phyloP scores from a whole-genome alignment of 2,797 vertebrate species.

The Sibirionetta formosa region DNA sequence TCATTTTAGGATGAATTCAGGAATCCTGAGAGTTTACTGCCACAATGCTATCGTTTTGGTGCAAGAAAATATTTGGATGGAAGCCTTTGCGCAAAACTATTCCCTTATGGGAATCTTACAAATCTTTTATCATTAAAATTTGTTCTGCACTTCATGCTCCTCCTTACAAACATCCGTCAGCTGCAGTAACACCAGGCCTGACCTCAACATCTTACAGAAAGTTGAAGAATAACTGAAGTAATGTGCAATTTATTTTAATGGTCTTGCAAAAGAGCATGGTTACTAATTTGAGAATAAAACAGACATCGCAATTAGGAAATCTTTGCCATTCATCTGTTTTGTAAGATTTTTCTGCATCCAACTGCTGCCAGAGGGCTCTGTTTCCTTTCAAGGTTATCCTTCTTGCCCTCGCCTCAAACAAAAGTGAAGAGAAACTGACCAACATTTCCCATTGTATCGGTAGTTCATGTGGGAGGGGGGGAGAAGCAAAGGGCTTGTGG shows the following conservation, averaged over 20 bases:
- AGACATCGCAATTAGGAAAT: not conserved
- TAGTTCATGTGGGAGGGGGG: slow-evolving; percentile 65
- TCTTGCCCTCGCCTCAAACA: slow-evolving; percentile 21
- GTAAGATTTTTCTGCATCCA: slow-evolving; percentile 53
- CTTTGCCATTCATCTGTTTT: slow-evolving; percentile 66
- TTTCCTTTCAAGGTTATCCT: slow-evolving; percentile 20
- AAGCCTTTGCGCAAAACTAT: not conserved
- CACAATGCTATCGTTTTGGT: not conserved
- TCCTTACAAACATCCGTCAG: not conserved
- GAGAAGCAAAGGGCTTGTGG: slow-evolving; percentile 73
- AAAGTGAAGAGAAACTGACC: slow-evolving; percentile 75
- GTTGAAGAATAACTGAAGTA: slow-evolving; percentile 10
- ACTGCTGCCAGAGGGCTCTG: slow-evolving; percentile 49
- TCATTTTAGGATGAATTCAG: not conserved
- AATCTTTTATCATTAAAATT: not conserved
- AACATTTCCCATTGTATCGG: slow-evolving; percentile 81
- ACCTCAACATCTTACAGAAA: slow-evolving; percentile 26
- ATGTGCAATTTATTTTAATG: slow-evolving; percentile 25
- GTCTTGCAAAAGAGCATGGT: slow-evolving; percentile 24
- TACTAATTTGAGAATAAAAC: slow-evolving; percentile 30
- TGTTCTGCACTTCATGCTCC: not conserved
- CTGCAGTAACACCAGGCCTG: slow-evolving; percentile 30
- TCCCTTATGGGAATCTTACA: not conserved
- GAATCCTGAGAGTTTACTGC: not conserved
- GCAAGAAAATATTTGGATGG: not conserved